phyloP scores from a whole-genome alignment of 2,113 vertebrate species.

The Noturus placidus region DNA sequence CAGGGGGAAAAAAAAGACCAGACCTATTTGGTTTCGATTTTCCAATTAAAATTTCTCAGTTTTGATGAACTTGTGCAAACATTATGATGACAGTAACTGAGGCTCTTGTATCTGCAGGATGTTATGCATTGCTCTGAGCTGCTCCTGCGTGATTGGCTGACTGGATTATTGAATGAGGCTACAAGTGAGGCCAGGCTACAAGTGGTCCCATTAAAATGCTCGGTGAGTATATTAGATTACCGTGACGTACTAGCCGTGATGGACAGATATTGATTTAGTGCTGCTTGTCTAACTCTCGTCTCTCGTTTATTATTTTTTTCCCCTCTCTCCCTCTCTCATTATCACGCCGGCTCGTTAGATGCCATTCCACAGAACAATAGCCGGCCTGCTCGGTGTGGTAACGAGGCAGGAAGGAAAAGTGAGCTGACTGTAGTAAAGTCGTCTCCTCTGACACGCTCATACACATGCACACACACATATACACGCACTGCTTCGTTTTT shows the following conservation, averaged over 20 bases:
- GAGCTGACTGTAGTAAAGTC: conserved; percentile 48
- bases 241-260: background rate
- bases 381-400: conserved; percentile 44
- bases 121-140: background rate
- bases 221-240: background rate
- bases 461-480: conserved; percentile 21
- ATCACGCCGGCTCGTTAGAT: conserved; percentile 40
- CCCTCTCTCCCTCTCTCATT: conserved; percentile 29
- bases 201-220: background rate
- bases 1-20: background rate
- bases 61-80: background rate
- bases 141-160: background rate
- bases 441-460: conserved; percentile 36
- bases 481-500: conserved; percentile 21
- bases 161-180: background rate
- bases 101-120: background rate
- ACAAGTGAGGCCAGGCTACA: background rate
- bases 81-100: background rate
- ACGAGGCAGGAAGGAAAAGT: conserved; percentile 53
- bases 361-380: conserved; percentile 54
- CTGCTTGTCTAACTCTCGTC: background rate
- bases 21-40: background rate
- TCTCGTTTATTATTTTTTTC: background rate
- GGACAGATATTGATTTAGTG: background rate
- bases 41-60: background rate